Evolutionary conservation across 2,888 invertebrate species (phyloP).

Genomic region (Stenoptilia bipunctidactyla): DNA sequence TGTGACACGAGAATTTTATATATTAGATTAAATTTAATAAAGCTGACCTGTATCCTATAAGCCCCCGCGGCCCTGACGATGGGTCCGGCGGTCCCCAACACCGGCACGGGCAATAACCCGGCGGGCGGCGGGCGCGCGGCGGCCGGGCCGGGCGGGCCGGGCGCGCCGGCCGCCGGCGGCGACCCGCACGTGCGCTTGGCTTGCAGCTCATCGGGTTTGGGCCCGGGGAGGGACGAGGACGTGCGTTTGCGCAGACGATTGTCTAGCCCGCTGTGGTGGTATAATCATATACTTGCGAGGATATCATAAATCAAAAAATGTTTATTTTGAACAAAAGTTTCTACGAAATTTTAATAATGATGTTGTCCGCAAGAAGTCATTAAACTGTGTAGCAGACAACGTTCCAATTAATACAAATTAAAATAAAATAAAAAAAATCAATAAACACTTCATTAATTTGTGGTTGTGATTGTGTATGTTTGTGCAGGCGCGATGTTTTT

Average conservation of each 20-base stretch:
- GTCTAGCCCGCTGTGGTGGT: constrained; percentile 37
- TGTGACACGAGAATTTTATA: no score
- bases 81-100: constrained; percentile 52
- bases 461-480: no score
- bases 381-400: no score
- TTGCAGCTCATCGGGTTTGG: constrained; percentile 32
- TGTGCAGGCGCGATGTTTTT: no score
- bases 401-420: no score
- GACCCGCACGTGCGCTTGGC: constrained; percentile 19
- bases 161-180: constrained; percentile 10
- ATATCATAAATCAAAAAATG: no score
- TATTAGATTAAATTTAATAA: no score
- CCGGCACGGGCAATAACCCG: constrained; percentile 19
- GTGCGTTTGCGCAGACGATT: constrained; percentile 48
- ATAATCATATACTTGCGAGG: not conserved
- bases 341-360: no score
- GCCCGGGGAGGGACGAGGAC: constrained; percentile 39
- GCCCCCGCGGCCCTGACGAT: constrained; percentile 54
- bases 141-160: constrained; percentile 4
- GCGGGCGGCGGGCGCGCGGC: constrained; percentile 9
- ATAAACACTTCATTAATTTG: no score
- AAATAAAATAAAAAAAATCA: no score
- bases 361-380: no score
- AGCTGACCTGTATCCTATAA: constrained; percentile 55
- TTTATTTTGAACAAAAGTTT: no score